A percentile compares a stretch with the other conserved stretches of the same genome.
phyloP scores from a whole-genome alignment of 2,113 vertebrate species.

The Baryphthengus martii region DNA sequence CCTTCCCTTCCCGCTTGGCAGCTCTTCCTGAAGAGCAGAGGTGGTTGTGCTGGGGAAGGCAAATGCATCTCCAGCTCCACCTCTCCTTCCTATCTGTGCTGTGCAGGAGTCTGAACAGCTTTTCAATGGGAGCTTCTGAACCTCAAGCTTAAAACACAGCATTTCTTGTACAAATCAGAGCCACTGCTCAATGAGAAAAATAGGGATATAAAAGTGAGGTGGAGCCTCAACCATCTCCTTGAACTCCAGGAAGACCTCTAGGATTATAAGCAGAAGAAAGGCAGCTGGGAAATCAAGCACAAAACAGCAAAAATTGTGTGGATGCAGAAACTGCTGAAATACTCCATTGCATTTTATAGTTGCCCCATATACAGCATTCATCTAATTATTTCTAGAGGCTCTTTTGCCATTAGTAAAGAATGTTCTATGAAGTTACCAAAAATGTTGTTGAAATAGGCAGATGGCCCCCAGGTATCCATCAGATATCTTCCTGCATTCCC shows the following conservation, averaged over 20 bases:
- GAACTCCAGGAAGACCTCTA: not conserved
- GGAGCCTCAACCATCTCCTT: not conserved
- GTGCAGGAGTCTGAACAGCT: fast-evolving
- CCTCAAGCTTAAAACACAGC: not conserved
- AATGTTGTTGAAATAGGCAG: not conserved
- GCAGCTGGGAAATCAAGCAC: not conserved
- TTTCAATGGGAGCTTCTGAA: not conserved
- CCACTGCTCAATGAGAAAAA: not conserved
- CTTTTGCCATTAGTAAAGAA: not conserved
- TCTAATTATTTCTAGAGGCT: not conserved
- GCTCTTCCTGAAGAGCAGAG: not conserved
- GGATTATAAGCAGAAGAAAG: not conserved
- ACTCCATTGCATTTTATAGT: not conserved
- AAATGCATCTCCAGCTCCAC: not conserved
- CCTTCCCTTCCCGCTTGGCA: too few relatives aligned
- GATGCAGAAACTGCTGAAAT: not conserved
- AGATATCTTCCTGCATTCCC: not conserved
- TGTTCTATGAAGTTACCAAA: not conserved
- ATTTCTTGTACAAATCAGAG: not conserved
- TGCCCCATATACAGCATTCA: not conserved
- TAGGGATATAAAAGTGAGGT: not conserved
- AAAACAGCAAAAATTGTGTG: not conserved
- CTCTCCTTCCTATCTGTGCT: not conserved
- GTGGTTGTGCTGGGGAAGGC: not conserved
- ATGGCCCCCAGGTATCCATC: not conserved